A percentile compares a stretch with the other conserved stretches of the same genome.
Conservation (phyloP, 2,797 vertebrate species). For the Bryconaethiops microstoma region DNA sequence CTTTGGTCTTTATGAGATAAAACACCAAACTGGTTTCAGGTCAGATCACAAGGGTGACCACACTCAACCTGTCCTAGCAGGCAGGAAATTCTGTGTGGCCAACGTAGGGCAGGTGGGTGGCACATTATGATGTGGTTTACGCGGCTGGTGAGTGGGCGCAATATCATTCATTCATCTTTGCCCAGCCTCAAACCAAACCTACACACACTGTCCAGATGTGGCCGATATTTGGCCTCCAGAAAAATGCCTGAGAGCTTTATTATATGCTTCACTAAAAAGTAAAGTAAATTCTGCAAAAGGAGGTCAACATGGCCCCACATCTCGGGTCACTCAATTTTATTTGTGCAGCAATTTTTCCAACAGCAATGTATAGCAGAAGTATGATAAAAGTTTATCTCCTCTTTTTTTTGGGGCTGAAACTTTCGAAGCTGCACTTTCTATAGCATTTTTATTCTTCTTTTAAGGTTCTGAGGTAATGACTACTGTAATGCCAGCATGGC, state of each 20-base stretch:
- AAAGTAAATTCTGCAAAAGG: not conserved
- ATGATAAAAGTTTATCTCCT: too few species aligned
- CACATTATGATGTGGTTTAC: conserved; percentile 48
- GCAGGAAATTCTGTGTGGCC: conserved; percentile 38
- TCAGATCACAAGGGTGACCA: conserved; percentile 14
- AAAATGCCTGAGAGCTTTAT: not conserved
- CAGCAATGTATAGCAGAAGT: too few species aligned
- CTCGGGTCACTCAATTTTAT: too few species aligned
- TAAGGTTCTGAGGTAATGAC: too few species aligned
- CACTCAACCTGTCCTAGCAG: conserved; percentile 28
- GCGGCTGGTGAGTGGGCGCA: conserved; percentile 20
- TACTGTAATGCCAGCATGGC: too few species aligned
- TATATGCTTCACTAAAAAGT: not conserved
- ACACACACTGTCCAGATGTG: conserved; percentile 9
- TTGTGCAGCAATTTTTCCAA: too few species aligned
- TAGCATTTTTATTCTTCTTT: too few species aligned
- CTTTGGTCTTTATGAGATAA: not conserved
- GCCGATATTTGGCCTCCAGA: not conserved
- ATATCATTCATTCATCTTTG: conserved; percentile 39
- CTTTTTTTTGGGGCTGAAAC: too few species aligned
- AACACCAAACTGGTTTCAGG: conserved; percentile 1
- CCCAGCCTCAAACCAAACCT: conserved; percentile 17
- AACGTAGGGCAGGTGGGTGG: conserved; percentile 39
- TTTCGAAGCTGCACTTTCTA: too few species aligned
- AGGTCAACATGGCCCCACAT: not conserved